These are phyloP conservation scores for Dione juno DNA, from an alignment of 2,888 invertebrate genomes.

Conservation along the genomic window DNA sequence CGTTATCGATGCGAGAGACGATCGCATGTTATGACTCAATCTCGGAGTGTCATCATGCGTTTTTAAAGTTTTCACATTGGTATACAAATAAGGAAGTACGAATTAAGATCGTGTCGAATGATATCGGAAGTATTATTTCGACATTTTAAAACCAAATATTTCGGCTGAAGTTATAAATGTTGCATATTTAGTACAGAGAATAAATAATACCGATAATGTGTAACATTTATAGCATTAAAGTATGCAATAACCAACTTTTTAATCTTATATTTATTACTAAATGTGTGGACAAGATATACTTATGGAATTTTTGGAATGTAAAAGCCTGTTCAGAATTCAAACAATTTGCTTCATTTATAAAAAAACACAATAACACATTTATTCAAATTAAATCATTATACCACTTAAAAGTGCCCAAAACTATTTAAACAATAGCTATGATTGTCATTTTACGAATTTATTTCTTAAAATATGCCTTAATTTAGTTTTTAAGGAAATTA, in stretches of 20 bases:
- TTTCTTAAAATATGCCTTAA: neutral
- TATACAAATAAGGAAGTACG: constrained; percentile 24
- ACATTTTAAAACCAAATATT: neutral
- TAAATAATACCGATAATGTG: neutral
- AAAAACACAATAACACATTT: too few relatives aligned
- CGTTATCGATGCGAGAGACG: constrained; percentile 62
- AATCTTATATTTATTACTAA: neutral
- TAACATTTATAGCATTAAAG: neutral
- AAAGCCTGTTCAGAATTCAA: too few relatives aligned
- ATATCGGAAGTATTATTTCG: neutral
- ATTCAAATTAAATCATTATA: neutral
- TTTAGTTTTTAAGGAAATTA: neutral
- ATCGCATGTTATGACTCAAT: constrained; percentile 72
- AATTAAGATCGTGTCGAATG: constrained; percentile 21
- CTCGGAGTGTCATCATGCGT: constrained; percentile 85
- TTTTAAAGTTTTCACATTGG: constrained; percentile 28
- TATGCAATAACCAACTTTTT: neutral
- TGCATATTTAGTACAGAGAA: neutral
- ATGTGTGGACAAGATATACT: too few relatives aligned
- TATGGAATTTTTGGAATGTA: too few relatives aligned
- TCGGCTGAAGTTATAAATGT: neutral
- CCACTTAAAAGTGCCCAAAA: neutral
- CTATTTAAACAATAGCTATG: constrained; percentile 6
- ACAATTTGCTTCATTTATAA: too few relatives aligned
- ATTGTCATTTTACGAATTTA: neutral